Base-by-base conservation (phyloP, 2,797 vertebrate genomes). In the Hozukius guyotensis region DNA sequence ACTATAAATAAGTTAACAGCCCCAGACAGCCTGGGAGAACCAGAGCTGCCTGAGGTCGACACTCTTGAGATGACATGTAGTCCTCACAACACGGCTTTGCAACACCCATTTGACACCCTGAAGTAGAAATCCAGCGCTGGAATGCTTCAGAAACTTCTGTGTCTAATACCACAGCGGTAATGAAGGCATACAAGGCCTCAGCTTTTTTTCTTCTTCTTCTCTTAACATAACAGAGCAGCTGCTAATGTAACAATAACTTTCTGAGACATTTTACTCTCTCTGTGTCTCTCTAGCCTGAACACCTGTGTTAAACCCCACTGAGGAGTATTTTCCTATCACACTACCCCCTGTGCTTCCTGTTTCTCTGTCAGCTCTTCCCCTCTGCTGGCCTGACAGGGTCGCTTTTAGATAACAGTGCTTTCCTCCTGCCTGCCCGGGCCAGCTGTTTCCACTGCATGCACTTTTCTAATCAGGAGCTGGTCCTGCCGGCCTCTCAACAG, bases 1-100 rank as follows among this genome's bases (percentile, higher is more conserved):
- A 81, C 90, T 91, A 93, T 94, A 92, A 94, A 94, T 95, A 94
- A 94, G 83, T 94, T 80, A 93, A 86, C 87, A 90, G 83, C 68
- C 61, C 27, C 83, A 89, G 89, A 90, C 88, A 90, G 90, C 82
- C 82, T 81, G 72, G 69, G 85, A 82, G 88, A 88, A 86, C 76
- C 82, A 87, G 67, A 87, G 85, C 85, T 80, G 88, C 72, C 64
- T 84, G 81, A 87, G 84, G 87, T 92, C 91, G 88, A 77, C 81
- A 14, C 88, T 85, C 84, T 78, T 62, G 76, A 92, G 83, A 90
- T 85, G 83, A 85, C 83, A 85, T 31, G 81, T 74, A 78, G 84
- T 87, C 86, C 65, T 85, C 82, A 59, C 77, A 76, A 63, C 46
- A 36, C 27, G 52, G 49, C 72, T 25, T 2, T 61, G 68, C 65